phyloP scores from a whole-genome alignment of 2,113 vertebrate species.

The Helogale parvula region DNA sequence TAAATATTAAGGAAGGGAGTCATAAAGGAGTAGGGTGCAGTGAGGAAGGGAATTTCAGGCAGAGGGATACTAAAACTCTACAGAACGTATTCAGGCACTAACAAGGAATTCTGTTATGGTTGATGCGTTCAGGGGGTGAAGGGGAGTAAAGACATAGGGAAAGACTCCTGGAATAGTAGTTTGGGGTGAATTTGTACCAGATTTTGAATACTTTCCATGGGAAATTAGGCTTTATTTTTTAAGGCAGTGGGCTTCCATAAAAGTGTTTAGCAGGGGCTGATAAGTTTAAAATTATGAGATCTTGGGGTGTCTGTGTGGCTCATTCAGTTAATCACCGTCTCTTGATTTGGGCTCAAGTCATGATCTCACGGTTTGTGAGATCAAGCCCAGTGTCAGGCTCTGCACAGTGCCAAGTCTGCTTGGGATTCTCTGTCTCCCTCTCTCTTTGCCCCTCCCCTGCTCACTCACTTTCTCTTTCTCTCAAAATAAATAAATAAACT shows the following conservation, averaged over 20 bases:
- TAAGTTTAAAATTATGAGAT: conserved; percentile 20
- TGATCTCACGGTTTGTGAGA: too few species aligned
- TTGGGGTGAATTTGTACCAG: neutral
- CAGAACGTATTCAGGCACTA: neutral
- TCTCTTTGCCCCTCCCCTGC: too few species aligned
- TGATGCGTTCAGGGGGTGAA: neutral
- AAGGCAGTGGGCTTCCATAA: neutral
- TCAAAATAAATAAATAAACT: too few species aligned
- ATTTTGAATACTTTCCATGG: neutral
- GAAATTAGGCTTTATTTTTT: neutral
- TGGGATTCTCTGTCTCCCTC: too few species aligned
- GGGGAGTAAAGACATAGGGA: neutral
- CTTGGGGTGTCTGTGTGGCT: neutral
- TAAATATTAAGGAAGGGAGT: neutral
- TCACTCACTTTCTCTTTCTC: too few species aligned
- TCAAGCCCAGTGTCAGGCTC: too few species aligned
- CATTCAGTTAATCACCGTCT: too few species aligned
- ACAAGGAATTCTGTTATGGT: neutral
- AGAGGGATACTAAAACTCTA: neutral
- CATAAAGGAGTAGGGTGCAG: neutral
- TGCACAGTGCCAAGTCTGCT: too few species aligned
- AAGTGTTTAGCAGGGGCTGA: neutral
- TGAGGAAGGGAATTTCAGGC: neutral
- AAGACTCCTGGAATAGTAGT: neutral
- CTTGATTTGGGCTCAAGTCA: too few species aligned